Evolutionary conservation across 2,797 vertebrate genomes (phyloP), one percentile per base, ranked within the genome.

Genomic region (Sebastes vulpes): DNA sequence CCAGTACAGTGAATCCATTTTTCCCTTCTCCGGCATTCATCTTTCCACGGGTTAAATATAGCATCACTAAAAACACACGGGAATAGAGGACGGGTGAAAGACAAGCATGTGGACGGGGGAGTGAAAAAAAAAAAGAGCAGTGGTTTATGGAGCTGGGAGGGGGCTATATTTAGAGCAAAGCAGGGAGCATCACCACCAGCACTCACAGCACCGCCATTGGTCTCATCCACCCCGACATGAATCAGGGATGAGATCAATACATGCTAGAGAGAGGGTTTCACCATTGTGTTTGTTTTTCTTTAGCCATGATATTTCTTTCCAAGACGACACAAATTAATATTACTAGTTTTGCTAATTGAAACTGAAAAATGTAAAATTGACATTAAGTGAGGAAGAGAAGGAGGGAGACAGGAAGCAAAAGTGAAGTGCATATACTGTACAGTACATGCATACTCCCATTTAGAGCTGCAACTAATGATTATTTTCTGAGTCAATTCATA

Each of bases 41-140:
- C 82, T 88, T 87, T 90, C 83, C 87, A 85, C 6, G 42, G 50
- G 91, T 90, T 95, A 95, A 94, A 95, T 90, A 93, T 95, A 94
- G 92, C 80, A 75, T 57, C 77, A 31, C 38, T 66, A 48, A 88
- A 94, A 93, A 91, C 86, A 82, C 63, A 32, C 48, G 73, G 83
- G 89, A 90, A 95, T 80, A 91, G 87, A 95, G 93, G 94, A 90
- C 82, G 88, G 71, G 72, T 90, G 89, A 94, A 95, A 94, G 93
- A 77, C 93, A 91, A 75, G 88, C 79, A 76, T 84, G 77, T 79
- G 83, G 80, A 89, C 52, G 53, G 20, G 72, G 65, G 54, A 56
- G 53, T 32, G 25, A n/a, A 25, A 54, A 31, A 63, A 35, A 71
- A 81, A 69, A 66, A 77, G 58, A 52, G 28, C 31, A 9, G 65